phyloP scores from a whole-genome alignment of 2,888 invertebrate species.

The Idaea straminata region DNA sequence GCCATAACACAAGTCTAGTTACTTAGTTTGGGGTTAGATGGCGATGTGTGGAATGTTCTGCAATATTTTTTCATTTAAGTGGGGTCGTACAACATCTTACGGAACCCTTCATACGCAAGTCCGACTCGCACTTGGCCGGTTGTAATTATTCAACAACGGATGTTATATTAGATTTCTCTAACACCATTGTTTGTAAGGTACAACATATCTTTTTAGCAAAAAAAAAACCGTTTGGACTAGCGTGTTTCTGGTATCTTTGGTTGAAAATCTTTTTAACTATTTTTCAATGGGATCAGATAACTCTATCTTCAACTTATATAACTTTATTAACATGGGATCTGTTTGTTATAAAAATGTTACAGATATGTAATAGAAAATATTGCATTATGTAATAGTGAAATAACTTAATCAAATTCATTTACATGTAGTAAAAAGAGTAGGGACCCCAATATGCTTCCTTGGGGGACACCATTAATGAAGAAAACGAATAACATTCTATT shows the following conservation, averaged over 20 bases:
- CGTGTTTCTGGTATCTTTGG: not conserved
- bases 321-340: not conserved
- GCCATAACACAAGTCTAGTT: too few species aligned
- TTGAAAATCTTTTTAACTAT: not conserved
- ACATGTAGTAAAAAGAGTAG: not conserved
- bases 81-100: too few species aligned
- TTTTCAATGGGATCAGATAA: constrained; percentile 1
- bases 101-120: too few species aligned
- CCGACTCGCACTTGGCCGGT: too few species aligned
- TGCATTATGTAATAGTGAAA: not conserved
- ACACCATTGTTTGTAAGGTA: not conserved
- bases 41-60: too few species aligned
- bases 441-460: not conserved
- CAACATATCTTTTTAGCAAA: not conserved
- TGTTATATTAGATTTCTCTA: constrained; percentile 13
- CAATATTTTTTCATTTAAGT: too few species aligned
- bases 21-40: too few species aligned
- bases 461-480: not conserved
- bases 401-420: not conserved
- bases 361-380: not conserved
- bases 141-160: constrained; percentile 26
- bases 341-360: not conserved
- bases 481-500: not conserved
- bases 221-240: not conserved
- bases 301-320: not conserved